Evolutionary conservation across 2,888 invertebrate species (phyloP).

Genomic region (Agelastica alni): DNA sequence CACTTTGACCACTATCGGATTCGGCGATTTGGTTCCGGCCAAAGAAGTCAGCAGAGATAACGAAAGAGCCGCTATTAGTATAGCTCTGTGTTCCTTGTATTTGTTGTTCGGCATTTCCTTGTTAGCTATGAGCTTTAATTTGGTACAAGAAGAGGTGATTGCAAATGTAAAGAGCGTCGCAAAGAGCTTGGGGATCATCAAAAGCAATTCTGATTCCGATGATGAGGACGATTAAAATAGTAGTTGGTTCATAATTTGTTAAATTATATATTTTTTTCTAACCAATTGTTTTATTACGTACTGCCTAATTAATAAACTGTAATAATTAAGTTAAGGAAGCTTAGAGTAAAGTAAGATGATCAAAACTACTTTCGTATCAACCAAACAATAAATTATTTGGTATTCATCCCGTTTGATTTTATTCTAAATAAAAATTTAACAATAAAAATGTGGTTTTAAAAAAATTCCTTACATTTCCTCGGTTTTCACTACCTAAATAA

Average conservation of each 20-base stretch:
- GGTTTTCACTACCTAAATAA: no score
- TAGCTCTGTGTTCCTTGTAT: slow-evolving; percentile 90
- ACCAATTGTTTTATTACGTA: no score
- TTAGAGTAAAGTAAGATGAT: no score
- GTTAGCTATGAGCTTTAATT: slow-evolving; percentile 94
- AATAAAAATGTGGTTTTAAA: no score
- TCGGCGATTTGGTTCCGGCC: slow-evolving; percentile 90
- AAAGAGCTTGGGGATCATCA: slow-evolving; percentile 84
- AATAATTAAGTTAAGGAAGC: no score
- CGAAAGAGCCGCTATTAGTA: slow-evolving; percentile 60
- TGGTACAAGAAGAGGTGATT: slow-evolving; percentile 93
- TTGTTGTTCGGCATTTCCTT: slow-evolving; percentile 92
- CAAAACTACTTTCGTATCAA: no score
- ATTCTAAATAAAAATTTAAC: no score
- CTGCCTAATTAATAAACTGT: no score
- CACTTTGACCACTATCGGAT: slow-evolving; percentile 90
- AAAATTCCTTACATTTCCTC: no score
- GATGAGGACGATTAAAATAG: slow-evolving; percentile 51
- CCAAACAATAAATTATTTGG: no score
- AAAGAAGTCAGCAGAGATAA: slow-evolving; percentile 61
- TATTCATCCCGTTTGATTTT: no score
- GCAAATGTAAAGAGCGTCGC: slow-evolving; percentile 86
- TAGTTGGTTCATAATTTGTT: neutral
- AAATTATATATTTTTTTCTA: neutral
- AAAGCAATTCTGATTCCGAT: slow-evolving; percentile 68